phyloP scores from a whole-genome alignment of 2,888 invertebrate genomes.

The Philhelius pedissequus region DNA sequence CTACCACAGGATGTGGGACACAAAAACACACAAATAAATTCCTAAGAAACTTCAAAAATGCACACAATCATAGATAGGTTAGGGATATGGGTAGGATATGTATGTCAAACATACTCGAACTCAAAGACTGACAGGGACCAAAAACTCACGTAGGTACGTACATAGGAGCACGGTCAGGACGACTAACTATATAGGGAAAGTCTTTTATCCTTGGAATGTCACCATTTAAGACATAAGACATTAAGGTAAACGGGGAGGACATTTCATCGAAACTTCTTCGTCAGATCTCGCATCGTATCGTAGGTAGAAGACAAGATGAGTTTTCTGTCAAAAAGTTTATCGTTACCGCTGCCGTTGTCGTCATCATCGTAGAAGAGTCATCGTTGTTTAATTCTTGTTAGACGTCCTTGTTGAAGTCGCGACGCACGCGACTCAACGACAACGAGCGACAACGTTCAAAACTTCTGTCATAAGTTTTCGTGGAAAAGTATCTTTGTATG shows the following conservation, averaged over 20 bases:
- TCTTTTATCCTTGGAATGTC: constrained; percentile 54
- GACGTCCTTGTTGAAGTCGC: background rate
- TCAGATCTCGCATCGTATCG: background rate
- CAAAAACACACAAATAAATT: constrained; percentile 4
- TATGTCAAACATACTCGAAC: background rate
- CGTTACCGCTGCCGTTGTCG: background rate
- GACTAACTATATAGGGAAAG: constrained; percentile 14
- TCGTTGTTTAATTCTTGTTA: background rate
- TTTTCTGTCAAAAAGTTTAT: constrained; percentile 52
- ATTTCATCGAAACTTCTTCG: constrained; percentile 50
- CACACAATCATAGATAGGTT: background rate
- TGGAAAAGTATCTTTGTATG: background rate
- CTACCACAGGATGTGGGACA: constrained; percentile 16
- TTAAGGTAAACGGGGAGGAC: constrained; percentile 57
- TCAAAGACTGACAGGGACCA: background rate
- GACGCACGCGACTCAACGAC: too few relatives aligned
- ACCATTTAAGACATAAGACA: constrained; percentile 50
- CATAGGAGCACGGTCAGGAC: background rate
- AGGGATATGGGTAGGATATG: background rate
- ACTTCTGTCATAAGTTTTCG: constrained; percentile 29
- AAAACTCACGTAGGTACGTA: constrained; percentile 1
- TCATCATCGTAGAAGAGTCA: background rate
- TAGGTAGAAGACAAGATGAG: constrained; percentile 23
- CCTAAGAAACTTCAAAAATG: constrained; percentile 8
- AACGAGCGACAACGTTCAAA: background rate